Conservation (phyloP, 2,113 vertebrate genomes). For the Agelaius tricolor region DNA sequence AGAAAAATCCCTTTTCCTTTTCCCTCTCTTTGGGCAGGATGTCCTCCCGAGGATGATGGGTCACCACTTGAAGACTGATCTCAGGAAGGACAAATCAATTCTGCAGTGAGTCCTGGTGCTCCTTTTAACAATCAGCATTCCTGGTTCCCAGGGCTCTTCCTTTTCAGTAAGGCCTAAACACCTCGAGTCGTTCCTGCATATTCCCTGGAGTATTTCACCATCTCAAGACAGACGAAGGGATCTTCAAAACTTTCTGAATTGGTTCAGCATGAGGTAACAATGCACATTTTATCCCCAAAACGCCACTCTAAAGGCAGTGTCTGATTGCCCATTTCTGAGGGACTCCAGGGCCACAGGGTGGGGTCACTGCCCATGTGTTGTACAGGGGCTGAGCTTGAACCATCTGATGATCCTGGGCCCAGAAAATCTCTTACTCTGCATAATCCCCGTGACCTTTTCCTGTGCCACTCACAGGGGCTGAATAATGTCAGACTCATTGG, state of each 20-base stretch:
- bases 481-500: no score
- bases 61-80: not conserved
- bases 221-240: not conserved
- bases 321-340: not conserved
- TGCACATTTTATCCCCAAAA: not conserved
- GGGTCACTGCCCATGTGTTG: not conserved
- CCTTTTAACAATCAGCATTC: not conserved
- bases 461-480: not conserved
- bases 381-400: not conserved
- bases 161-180: not conserved
- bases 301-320: not conserved
- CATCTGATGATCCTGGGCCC: not conserved
- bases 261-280: not conserved
- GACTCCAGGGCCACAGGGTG: not conserved
- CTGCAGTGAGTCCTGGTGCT: not conserved
- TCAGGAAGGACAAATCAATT: not conserved
- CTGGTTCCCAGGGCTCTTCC: not conserved
- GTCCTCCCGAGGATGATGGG: not conserved
- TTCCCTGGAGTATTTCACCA: not conserved
- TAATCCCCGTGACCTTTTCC: not conserved
- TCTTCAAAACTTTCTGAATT: not conserved
- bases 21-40: not conserved
- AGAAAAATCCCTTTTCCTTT: not conserved
- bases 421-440: not conserved
- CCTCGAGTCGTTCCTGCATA: not conserved